A percentile compares a stretch with the other conserved stretches of the same genome.
Conservation (phyloP, 1,140 invertebrate genomes). For the Gonatopus flavifemur region DNA sequence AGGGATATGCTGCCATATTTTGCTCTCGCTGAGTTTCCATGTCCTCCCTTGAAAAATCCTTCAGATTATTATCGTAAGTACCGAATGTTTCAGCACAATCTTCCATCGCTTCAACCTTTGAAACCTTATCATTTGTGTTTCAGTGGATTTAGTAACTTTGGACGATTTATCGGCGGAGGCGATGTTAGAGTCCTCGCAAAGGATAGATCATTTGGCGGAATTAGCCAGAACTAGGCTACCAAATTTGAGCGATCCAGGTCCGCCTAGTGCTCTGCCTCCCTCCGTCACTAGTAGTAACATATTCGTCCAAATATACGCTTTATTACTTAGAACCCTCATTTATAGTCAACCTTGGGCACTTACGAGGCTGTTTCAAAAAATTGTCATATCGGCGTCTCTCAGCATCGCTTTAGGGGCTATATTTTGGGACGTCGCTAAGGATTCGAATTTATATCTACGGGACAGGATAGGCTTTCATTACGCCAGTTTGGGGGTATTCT, state of each 20-base stretch:
- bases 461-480: constrained; percentile 85
- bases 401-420: constrained; percentile 84
- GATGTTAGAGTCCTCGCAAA: constrained; percentile 89
- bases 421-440: constrained; percentile 83
- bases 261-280: constrained; percentile 72
- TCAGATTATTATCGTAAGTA: constrained; percentile 92
- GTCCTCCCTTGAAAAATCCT: constrained; percentile 94
- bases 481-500: constrained; percentile 72
- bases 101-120: constrained; percentile 2
- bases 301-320: constrained; percentile 67
- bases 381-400: constrained; percentile 76
- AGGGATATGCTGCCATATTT: constrained; percentile 92
- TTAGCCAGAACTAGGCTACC: constrained; percentile 68
- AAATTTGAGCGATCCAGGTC: constrained; percentile 72
- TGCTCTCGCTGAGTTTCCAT: constrained; percentile 90
- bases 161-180: constrained; percentile 91
- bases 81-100: background rate
- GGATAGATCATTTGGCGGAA: constrained; percentile 87
- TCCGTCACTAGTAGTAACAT: constrained; percentile 63
- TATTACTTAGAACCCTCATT: constrained; percentile 67
- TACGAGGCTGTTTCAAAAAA: constrained; percentile 73
- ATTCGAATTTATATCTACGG: constrained; percentile 70
- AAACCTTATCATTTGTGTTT: constrained; percentile 21
- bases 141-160: constrained; percentile 90
- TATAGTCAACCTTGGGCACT: constrained; percentile 88